Base-by-base conservation (phyloP, 2,113 vertebrate genomes). In the Zingel zingel region DNA sequence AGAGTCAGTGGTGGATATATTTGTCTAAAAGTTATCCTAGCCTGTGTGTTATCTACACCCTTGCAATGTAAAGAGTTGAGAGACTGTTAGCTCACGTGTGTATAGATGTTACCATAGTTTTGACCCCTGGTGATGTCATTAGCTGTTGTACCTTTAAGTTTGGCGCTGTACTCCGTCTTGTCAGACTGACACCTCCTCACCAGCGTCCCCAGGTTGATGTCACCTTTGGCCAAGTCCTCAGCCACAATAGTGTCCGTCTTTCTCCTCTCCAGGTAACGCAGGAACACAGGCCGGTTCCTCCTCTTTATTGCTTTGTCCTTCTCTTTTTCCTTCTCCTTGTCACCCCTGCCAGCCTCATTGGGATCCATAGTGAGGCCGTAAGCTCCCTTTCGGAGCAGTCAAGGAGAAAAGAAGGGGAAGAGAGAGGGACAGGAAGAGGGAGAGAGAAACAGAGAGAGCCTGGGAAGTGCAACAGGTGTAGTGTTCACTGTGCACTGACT, bases 131-230 rank as follows among this genome's bases (percentile, higher is more conserved):
- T 84, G 81, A 80, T 68, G 65, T 92, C 67, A 88, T 93, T 88
- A 88, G 43, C 25, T 36, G 50, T n/a, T 77, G 75, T 95, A 99
- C 98, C 98, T 99, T 99, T 97, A 73, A 99, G 91, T 88, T 97
- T 99, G 70, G 96, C 94, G 95, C 92, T 96, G 96, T 99, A 99
- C 88, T 99, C 98, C 6, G 96, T 99, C 94, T 97, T 97, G 93
- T 99, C 98, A 0, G 98, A 99, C 89, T 99, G 97, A 86, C 96
- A 99, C 90, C 98, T 97, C 91, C 98, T 95, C 91, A 96, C 95
- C 94, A 99, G 70, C 39, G 93, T 93, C 68, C 96, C 94, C 69
- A 97, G 91, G 89, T 90, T 97, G 89, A 95, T 85, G 66, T 96
- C 95, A 74, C 96, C 96, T 87, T 91, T 97, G 14, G 84, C 48